These are phyloP conservation scores for Lasioglossum calceatum DNA, from an alignment of 2,888 invertebrate genomes.

Conservation along the genomic window DNA sequence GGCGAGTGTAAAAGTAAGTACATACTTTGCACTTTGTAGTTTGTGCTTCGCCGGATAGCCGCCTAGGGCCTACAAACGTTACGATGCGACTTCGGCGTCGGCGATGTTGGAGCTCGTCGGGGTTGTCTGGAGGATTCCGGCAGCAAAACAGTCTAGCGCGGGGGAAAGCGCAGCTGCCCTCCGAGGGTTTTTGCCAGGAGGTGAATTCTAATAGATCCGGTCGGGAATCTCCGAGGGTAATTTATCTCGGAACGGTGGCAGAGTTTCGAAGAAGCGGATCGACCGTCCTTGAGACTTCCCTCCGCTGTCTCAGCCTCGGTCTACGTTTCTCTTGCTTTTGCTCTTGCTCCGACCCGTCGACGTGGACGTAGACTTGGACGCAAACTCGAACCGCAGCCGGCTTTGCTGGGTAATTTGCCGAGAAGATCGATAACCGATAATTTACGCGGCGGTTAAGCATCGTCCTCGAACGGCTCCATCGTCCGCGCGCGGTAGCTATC, in stretches of 20 bases:
- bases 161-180: neutral
- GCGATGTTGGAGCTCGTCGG: neutral
- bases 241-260: slow-evolving; percentile 26
- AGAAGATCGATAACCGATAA: slow-evolving; percentile 70
- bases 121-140: neutral
- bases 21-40: neutral
- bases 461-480: slow-evolving; percentile 61
- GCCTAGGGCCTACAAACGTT: neutral
- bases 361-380: neutral
- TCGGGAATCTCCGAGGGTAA: slow-evolving; percentile 4
- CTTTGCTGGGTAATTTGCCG: slow-evolving; percentile 63
- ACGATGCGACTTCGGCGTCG: neutral
- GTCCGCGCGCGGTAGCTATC: slow-evolving; percentile 16
- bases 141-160: neutral
- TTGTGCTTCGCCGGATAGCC: neutral
- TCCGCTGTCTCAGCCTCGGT: neutral
- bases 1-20: neutral
- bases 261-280: slow-evolving; percentile 21
- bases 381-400: slow-evolving; percentile 27
- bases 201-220: slow-evolving; percentile 8
- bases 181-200: neutral
- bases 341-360: neutral
- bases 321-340: neutral
- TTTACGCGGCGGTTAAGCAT: slow-evolving; percentile 61
- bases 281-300: slow-evolving; percentile 43